Conservation (phyloP, 2,797 vertebrate species). For the Chlorospingus semifuscus region DNA sequence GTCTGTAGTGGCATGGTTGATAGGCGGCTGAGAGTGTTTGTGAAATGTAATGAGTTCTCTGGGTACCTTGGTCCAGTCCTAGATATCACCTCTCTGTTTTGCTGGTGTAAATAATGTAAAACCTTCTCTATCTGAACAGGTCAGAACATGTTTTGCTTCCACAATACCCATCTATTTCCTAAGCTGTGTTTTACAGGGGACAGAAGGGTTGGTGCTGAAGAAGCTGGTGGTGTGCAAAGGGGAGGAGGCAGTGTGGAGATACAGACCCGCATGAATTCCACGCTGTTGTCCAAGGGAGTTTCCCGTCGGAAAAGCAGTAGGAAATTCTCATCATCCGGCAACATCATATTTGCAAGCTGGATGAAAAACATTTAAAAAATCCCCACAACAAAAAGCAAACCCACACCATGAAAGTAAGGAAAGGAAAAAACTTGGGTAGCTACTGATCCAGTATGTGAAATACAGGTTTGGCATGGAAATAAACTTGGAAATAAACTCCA, state of each 20-base stretch:
- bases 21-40: neutral
- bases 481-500: neutral
- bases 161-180: neutral
- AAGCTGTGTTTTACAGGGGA: neutral
- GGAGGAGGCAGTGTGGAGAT: neutral
- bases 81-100: neutral
- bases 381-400: neutral
- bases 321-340: slow-evolving; percentile 93
- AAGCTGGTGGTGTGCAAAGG: neutral
- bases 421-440: neutral
- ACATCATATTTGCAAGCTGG: slow-evolving; percentile 90
- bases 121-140: neutral
- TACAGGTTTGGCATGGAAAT: neutral
- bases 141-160: neutral
- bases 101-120: neutral
- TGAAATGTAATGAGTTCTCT: neutral
- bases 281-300: slow-evolving; percentile 91
- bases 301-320: slow-evolving; percentile 91
- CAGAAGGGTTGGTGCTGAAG: neutral
- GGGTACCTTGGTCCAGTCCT: neutral
- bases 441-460: neutral
- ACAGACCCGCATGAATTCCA: slow-evolving; percentile 94
- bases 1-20: neutral
- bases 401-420: neutral
- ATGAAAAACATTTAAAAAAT: accelerated